These are phyloP conservation scores for Drosophila erecta DNA, from an alignment of 1,140 invertebrate species.

Conservation along the genomic window DNA sequence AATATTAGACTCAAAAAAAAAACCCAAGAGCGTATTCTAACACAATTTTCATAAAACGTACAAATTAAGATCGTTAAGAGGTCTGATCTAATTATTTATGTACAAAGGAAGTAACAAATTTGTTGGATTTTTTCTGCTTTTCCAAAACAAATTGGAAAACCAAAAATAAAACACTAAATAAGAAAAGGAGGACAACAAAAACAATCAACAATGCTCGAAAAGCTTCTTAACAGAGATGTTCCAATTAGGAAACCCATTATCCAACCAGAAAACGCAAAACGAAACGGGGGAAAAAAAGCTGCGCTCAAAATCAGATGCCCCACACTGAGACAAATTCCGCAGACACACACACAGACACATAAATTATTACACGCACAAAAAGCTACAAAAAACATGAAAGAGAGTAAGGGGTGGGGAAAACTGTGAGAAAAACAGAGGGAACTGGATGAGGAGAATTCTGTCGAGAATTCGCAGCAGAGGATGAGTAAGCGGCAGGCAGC, in stretches of 20 bases:
- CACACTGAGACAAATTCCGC: conserved; percentile 21
- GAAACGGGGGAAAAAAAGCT: conserved; percentile 52
- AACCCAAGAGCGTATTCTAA: too few species aligned
- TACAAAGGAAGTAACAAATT: conserved; percentile 20
- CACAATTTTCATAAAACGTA: neutral
- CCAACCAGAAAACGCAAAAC: conserved; percentile 45
- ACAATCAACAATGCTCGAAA: conserved; percentile 38
- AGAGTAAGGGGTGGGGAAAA: conserved; percentile 5
- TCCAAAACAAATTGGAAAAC: neutral
- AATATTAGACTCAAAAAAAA: too few species aligned
- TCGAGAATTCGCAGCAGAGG: conserved; percentile 6
- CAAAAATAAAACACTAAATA: neutral
- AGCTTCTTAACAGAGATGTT: conserved; percentile 47
- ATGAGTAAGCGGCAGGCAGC: conserved; percentile 31
- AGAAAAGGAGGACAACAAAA: conserved; percentile 37
- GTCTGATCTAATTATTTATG: conserved; percentile 14
- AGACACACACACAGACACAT: conserved; percentile 44
- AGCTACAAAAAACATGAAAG: conserved; percentile 19
- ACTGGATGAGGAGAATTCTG: conserved; percentile 10
- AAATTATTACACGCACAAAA: conserved; percentile 64
- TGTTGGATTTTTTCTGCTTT: conserved; percentile 1
- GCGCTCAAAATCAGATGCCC: conserved; percentile 70
- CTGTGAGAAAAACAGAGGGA: conserved; percentile 13
- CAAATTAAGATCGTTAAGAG: neutral
- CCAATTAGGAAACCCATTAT: conserved; percentile 60